A percentile compares a stretch with the other conserved stretches of the same genome.
Conservation (phyloP, 2,797 vertebrate genomes). For the Lepilemur ruficaudatus region DNA sequence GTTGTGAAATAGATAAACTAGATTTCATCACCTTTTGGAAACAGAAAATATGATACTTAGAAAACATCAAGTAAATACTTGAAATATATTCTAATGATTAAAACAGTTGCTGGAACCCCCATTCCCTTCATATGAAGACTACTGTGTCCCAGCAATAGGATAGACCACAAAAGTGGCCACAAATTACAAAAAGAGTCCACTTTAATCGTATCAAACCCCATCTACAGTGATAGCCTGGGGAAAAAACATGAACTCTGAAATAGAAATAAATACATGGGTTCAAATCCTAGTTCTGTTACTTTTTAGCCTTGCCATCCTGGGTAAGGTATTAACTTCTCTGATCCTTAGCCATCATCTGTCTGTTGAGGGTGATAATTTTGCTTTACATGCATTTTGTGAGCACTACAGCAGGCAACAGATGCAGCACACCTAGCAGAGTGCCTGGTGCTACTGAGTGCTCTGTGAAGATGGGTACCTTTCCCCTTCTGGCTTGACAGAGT, state of each 20-base stretch:
- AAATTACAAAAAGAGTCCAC: background rate
- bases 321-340: background rate
- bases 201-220: background rate
- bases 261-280: background rate
- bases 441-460: background rate
- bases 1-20: background rate
- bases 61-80: slow-evolving; percentile 32
- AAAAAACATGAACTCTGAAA: background rate
- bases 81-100: background rate
- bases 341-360: background rate
- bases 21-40: slow-evolving; percentile 40
- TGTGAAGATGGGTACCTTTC: background rate
- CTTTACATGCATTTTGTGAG: background rate
- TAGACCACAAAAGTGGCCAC: background rate
- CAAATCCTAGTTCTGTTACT: background rate
- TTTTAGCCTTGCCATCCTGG: background rate
- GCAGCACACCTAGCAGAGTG: background rate
- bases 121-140: background rate
- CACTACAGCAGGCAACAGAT: no score
- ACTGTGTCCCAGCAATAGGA: background rate
- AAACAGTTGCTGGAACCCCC: background rate
- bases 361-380: background rate
- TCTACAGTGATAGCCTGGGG: background rate
- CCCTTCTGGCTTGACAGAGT: background rate
- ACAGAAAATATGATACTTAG: background rate